Conservation (phyloP, 2,888 invertebrate genomes). For the Notodonta ziczac region DNA sequence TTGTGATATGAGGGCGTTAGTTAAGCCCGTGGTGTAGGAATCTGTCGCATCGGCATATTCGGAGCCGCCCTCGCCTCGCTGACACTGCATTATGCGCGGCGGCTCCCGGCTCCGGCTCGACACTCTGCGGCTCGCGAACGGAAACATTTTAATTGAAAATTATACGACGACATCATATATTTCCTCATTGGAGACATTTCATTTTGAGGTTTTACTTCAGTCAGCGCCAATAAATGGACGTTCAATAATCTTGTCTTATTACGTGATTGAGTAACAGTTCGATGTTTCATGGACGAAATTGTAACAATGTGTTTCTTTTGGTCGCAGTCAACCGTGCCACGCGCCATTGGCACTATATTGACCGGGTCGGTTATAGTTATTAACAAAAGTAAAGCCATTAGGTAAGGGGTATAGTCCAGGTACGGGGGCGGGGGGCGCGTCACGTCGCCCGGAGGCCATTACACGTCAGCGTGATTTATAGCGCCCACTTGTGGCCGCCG, state of each 20-base stretch:
- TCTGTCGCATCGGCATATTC: not conserved
- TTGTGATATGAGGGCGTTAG: not conserved
- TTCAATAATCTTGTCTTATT: too few relatives aligned
- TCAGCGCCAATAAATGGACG: not conserved
- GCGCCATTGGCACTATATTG: too few relatives aligned
- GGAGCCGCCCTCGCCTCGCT: not conserved
- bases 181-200: not conserved
- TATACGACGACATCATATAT: not conserved
- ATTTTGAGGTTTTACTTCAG: not conserved
- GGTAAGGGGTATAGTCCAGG: not conserved
- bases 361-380: not conserved
- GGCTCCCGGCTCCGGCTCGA: not conserved
- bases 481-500: not conserved
- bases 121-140: not conserved
- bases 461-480: constrained; percentile 4
- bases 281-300: too few relatives aligned
- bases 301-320: too few relatives aligned
- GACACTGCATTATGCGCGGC: not conserved
- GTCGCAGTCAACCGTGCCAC: too few relatives aligned
- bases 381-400: not conserved
- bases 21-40: not conserved
- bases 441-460: not conserved
- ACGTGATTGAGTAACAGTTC: too few relatives aligned
- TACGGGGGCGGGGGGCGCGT: not conserved
- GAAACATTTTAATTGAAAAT: not conserved